A percentile compares a stretch with the other conserved stretches of the same genome.
Conservation (phyloP, 2,113 vertebrate species). For the Oryzias curvinotus region DNA sequence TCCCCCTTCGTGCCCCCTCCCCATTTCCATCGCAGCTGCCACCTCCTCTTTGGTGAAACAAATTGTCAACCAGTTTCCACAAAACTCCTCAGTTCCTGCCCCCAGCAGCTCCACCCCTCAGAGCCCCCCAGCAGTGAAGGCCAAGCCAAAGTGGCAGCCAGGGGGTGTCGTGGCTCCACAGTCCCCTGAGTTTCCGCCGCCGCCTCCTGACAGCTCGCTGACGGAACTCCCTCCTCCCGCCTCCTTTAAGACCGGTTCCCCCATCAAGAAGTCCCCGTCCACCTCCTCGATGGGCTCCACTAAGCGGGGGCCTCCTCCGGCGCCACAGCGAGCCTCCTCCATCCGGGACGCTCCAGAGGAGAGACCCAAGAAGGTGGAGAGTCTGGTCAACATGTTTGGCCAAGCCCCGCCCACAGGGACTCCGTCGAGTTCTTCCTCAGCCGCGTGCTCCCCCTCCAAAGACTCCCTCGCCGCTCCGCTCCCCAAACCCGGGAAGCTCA, state of each 20-base stretch:
- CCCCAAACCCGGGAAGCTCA: constrained; percentile 93
- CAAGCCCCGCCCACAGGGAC: constrained; percentile 70
- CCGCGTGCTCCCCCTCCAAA: constrained; percentile 79
- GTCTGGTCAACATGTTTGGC: constrained; percentile 89
- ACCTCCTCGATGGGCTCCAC: constrained; percentile 79
- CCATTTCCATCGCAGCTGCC: constrained; percentile 69
- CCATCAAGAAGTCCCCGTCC: constrained; percentile 85
- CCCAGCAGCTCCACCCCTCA: constrained; percentile 72
- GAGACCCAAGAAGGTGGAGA: constrained; percentile 89
- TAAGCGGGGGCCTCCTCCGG: constrained; percentile 87
- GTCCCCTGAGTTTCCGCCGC: constrained; percentile 92
- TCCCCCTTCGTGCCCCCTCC: constrained; percentile 66
- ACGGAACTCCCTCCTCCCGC: constrained; percentile 78
- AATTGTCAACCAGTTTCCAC: constrained; percentile 90
- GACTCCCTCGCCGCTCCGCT: constrained; percentile 83
- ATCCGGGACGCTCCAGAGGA: constrained; percentile 87
- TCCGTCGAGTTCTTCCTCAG: constrained; percentile 77
- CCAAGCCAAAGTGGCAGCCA: constrained; percentile 93
- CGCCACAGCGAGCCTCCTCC: constrained; percentile 93
- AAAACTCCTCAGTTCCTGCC: constrained; percentile 66
- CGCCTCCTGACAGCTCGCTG: constrained; percentile 86
- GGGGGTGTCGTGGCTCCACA: constrained; percentile 68
- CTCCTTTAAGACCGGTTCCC: constrained; percentile 81
- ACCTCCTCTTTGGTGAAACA: constrained; percentile 89
- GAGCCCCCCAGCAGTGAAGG: constrained; percentile 91